Evolutionary conservation across 2,113 vertebrate species (phyloP), one percentile per base, ranked within the genome.

Genomic region (Alethe diademata): DNA sequence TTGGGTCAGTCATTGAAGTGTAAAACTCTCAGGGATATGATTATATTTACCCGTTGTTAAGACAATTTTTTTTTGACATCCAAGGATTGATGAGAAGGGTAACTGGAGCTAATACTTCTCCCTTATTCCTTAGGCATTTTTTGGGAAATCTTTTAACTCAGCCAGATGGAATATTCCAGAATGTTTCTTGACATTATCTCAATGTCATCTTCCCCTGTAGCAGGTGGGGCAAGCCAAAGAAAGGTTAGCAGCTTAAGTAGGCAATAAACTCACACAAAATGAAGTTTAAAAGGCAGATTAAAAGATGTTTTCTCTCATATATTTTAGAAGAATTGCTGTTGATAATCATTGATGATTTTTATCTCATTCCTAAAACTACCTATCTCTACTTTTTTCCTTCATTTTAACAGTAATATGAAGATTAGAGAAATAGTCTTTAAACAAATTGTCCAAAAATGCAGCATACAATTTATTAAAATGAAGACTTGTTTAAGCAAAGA

Each of bases 1-100:
- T 72, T 95, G 75, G 67, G 91, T 90, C 95, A 92, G n/a, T 80
- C 81, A 92, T 13, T 94, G 92, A 96, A 88, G 86, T 91, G 51
- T 86, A 91, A 81, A 78, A 81, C 69, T 94, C 78, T 36, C 35
- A 67, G 78, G 67, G 14, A 90, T 78, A 61, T 53, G 58, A 71
- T 74, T 93, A 90, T 92, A 90, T 92, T 94, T 96, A 95, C 94
- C 91, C 93, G 94, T 87, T 87, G 28, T 91, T 81, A 72, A 78
- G 76, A 82, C 16, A 33, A 29, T 29, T 54, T 82, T 80, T 93
- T 93, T 90, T 65, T 88, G 25, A 86, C 57, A 69, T 93, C 36
- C 58, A 62, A 42, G 26, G 36, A 78, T 40, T 61, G 53, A 65
- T 67, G 67, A 92, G 84, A 95, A 80, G 26, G 35, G 47, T 85